Evolutionary conservation across 2,113 vertebrate genomes (phyloP), one percentile per base, ranked within the genome.

Genomic region (Sitta europaea): DNA sequence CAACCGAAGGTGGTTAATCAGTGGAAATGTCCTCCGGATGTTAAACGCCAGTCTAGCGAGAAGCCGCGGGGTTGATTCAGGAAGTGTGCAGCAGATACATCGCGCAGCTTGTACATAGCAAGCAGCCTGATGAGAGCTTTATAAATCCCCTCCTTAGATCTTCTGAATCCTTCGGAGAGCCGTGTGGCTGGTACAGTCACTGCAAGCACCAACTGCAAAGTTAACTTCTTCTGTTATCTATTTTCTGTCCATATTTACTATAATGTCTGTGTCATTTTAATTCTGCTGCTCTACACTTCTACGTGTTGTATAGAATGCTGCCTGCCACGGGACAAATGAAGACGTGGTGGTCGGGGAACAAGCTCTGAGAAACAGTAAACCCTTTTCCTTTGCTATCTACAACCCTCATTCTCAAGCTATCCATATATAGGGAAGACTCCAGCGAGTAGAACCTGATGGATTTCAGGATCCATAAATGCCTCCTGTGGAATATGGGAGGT

Each of bases 101-200:
- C 24, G 31, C 5, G 3, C 12, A 6, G n/a, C 28, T 8, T 15
- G 8, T 16, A 0, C 17, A 3, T 0, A 18, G 53, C 11, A n/a
- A 18, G 53, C 40, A 40, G 40, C 40, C 40, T 40, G 40, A 40
- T 40, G 40, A 40, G 40, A 62, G 29, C 36, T 42, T 16, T 42
- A 16, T 42, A 42, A 42, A 42, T 42, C 42, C 15, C 14, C 35
- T 27, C 29, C 22, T 51, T 16, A 24, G 10, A 5, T 21, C 21
- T 31, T 40, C 24, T 13, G 28, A 48, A 2, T 22, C 35, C 54
- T 68, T 43, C 42, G 13, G n/a, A 36, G 57, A 59, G 22, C 47
- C 43, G 7, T 12, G 22, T n/a, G 35, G 45, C 43, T n/a, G 25
- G 3, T 38, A 1, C 47, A 51, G 16, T 63, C 43, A 8, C 66